Conservation (phyloP, 1,140 invertebrate genomes). For the Aporrectodea caliginosa region DNA sequence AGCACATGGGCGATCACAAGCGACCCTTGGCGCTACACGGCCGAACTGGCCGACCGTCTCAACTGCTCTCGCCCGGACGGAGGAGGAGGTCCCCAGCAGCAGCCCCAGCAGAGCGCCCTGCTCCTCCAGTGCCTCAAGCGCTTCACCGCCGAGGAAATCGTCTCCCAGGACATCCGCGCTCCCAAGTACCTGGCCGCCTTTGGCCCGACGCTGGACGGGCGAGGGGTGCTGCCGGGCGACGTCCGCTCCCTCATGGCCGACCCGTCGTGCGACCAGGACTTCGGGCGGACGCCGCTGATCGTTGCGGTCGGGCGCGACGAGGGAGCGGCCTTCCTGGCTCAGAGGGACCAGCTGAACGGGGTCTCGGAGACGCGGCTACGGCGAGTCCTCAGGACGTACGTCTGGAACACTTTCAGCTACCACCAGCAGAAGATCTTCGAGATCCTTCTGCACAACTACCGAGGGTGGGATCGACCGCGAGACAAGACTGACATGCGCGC, state of each 20-base stretch:
- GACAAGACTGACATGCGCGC: constrained; percentile 89
- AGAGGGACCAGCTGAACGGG: not conserved
- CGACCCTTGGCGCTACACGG: constrained; percentile 79
- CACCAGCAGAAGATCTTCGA: constrained; percentile 96
- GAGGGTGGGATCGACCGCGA: constrained; percentile 82
- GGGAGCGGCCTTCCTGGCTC: not conserved
- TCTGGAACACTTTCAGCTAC: constrained; percentile 78
- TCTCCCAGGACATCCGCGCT: constrained; percentile 64
- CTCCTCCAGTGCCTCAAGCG: constrained; percentile 1
- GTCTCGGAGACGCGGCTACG: not conserved
- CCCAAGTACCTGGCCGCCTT: constrained; percentile 63
- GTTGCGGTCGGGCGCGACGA: not conserved
- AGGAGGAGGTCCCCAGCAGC: constrained; percentile 57
- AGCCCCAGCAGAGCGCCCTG: constrained; percentile 24
- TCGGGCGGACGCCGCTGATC: constrained; percentile 51
- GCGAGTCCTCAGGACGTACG: constrained; percentile 76
- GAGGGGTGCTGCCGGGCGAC: constrained; percentile 38
- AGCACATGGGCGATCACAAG: constrained; percentile 87
- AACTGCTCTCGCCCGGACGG: not conserved
- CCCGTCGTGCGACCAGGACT: not conserved
- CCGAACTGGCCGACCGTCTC: constrained; percentile 68
- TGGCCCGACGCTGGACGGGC: constrained; percentile 61
- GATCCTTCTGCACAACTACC: constrained; percentile 94
- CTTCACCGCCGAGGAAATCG: constrained; percentile 68
- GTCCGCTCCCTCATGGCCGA: not conserved